These are phyloP conservation scores for Potamarius usumacintae DNA, from an alignment of 2,113 vertebrate genomes.

Conservation along the genomic window DNA sequence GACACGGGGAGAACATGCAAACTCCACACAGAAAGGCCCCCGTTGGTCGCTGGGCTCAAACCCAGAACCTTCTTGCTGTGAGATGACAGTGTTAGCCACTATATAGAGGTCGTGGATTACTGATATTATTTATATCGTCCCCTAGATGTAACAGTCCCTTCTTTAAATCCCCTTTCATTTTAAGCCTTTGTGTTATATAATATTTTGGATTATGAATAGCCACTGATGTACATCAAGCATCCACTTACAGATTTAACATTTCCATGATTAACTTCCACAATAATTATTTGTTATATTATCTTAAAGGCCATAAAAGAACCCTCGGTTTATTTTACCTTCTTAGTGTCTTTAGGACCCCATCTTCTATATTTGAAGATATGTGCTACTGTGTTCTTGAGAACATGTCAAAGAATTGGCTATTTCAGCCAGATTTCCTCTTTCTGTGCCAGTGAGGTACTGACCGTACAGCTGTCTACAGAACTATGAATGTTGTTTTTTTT, in stretches of 20 bases:
- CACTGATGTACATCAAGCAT: neutral
- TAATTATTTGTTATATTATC: neutral
- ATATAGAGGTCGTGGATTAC: too few relatives aligned
- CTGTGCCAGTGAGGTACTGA: neutral
- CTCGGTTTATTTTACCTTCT: neutral
- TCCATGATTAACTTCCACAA: neutral
- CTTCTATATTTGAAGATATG: neutral
- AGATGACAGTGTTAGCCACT: too few relatives aligned
- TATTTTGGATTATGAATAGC: neutral
- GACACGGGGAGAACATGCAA: too few relatives aligned
- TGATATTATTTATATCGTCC: neutral
- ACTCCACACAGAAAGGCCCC: too few relatives aligned
- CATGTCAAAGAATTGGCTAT: neutral
- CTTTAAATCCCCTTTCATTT: constrained; percentile 3
- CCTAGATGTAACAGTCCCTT: neutral
- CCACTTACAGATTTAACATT: neutral
- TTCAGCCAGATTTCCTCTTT: constrained; percentile 17
- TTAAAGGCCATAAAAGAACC: neutral
- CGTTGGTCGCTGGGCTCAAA: too few relatives aligned
- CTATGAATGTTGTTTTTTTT: neutral
- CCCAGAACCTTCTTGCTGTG: too few relatives aligned
- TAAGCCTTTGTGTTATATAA: neutral
- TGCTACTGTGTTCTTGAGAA: neutral
- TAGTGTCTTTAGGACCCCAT: neutral
- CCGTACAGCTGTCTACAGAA: neutral